These are phyloP conservation scores for Gasterosteus aculeatus DNA, from an alignment of 2,113 vertebrate species.

Conservation along the genomic window DNA sequence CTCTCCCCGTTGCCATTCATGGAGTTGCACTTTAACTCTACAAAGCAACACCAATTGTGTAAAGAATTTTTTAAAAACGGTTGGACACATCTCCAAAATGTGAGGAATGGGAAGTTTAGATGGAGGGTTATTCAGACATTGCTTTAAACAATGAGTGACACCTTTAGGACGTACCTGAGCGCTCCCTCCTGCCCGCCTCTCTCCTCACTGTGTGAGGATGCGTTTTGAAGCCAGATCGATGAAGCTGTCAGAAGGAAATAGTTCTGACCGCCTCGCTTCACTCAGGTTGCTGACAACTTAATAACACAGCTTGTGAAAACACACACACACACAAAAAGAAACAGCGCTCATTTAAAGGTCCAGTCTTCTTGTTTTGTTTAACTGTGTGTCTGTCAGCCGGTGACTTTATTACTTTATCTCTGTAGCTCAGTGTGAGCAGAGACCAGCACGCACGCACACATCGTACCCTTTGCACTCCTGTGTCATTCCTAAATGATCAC, in stretches of 20 bases:
- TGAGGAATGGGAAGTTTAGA: neutral
- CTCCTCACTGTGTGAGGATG: neutral
- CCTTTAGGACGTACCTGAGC: conserved; percentile 4
- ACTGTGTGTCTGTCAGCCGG: neutral
- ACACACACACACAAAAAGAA: conserved; percentile 28
- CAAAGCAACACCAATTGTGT: neutral
- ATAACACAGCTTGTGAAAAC: conserved; percentile 55
- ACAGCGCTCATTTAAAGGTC: conserved; percentile 27
- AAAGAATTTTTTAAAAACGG: neutral
- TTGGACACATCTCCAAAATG: neutral
- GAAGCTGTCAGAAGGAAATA: conserved; percentile 47
- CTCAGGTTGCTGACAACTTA: conserved; percentile 46
- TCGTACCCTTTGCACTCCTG: neutral
- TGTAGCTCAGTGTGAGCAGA: neutral
- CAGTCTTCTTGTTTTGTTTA: conserved; percentile 14
- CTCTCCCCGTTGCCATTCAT: neutral
- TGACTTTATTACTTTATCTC: conserved; percentile 15
- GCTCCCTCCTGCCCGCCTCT: neutral
- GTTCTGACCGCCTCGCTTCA: conserved; percentile 59
- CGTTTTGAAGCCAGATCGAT: conserved; percentile 34
- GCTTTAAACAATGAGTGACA: neutral
- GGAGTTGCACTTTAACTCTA: neutral
- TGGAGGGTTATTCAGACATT: neutral
- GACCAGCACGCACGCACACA: neutral
- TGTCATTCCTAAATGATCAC: neutral